A percentile compares a stretch with the other conserved stretches of the same genome.
phyloP scores from a whole-genome alignment of 2,888 invertebrate species.

The Aleiodes leptofemur region DNA sequence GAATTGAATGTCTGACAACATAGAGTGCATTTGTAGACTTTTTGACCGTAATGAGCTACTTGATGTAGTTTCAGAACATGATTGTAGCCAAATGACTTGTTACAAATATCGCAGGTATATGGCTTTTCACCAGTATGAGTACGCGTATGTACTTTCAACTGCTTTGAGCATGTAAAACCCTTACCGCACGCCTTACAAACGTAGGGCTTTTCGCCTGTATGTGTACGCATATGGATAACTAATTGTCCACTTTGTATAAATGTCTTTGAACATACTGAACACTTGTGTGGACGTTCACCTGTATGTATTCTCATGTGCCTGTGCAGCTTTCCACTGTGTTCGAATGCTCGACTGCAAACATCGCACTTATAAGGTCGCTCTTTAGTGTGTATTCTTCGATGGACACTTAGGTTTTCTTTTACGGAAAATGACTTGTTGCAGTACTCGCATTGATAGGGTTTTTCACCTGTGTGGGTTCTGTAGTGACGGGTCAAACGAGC shows the following conservation, averaged over 20 bases:
- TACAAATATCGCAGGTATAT: constrained; percentile 93
- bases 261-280: constrained; percentile 90
- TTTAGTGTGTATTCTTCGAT: constrained; percentile 91
- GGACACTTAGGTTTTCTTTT: constrained; percentile 93
- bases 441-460: constrained; percentile 93
- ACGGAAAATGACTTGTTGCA: constrained; percentile 95
- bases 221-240: constrained; percentile 93
- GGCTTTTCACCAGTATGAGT: constrained; percentile 95
- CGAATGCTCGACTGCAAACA: constrained; percentile 91
- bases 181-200: constrained; percentile 88
- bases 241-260: constrained; percentile 94
- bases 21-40: constrained; percentile 94
- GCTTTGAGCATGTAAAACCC: constrained; percentile 94
- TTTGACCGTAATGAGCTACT: constrained; percentile 93
- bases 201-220: constrained; percentile 92
- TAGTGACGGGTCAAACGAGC: constrained; percentile 90
- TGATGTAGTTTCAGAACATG: constrained; percentile 92
- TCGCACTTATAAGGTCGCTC: constrained; percentile 93
- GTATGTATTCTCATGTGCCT: constrained; percentile 94
- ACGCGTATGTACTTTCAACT: constrained; percentile 92
- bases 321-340: constrained; percentile 92
- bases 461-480: constrained; percentile 92
- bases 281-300: constrained; percentile 92
- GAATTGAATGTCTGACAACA: constrained; percentile 94
- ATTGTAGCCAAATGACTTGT: constrained; percentile 93